Evolutionary conservation across 2,888 invertebrate species (phyloP).

Genomic region (Vanessa cardui): DNA sequence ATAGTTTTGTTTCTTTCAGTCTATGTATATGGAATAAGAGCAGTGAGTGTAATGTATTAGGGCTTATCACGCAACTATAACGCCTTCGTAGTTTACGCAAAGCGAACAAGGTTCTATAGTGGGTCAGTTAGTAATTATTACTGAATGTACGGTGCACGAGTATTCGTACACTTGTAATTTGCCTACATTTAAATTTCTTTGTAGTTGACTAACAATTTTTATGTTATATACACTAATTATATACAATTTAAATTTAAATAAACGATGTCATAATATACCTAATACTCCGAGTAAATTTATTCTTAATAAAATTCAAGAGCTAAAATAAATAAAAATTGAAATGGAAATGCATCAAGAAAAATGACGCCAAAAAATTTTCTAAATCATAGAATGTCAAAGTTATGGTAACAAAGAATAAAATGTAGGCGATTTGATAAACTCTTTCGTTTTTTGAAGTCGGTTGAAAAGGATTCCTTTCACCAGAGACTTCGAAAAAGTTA

Average conservation of each 20-base stretch:
- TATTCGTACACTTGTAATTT: not conserved
- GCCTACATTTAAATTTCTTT: not conserved
- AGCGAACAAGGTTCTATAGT: not conserved
- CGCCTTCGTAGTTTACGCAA: not conserved
- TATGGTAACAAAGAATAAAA: too few species aligned
- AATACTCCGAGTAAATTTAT: too few species aligned
- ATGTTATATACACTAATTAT: too few species aligned
- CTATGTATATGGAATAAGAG: not conserved
- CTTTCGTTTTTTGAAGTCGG: too few species aligned
- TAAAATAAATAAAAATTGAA: too few species aligned
- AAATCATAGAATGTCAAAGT: too few species aligned
- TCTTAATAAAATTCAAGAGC: too few species aligned
- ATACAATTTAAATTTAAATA: not conserved
- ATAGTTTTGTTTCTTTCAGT: not conserved
- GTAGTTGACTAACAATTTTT: too few species aligned
- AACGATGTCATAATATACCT: slow-evolving; percentile 2
- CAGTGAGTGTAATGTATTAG: slow-evolving; percentile 1
- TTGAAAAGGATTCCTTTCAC: slow-evolving; percentile 5
- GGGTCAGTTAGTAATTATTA: not conserved
- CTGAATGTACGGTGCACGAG: not conserved
- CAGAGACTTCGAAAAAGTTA: slow-evolving; percentile 34
- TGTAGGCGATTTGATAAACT: too few species aligned
- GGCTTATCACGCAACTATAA: slow-evolving; percentile 8
- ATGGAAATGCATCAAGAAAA: too few species aligned
- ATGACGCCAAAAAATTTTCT: too few species aligned